A percentile compares a stretch with the other conserved stretches of the same genome.
Evolutionary conservation across 2,888 invertebrate species (phyloP).

Genomic region (Aleiodes alternator): DNA sequence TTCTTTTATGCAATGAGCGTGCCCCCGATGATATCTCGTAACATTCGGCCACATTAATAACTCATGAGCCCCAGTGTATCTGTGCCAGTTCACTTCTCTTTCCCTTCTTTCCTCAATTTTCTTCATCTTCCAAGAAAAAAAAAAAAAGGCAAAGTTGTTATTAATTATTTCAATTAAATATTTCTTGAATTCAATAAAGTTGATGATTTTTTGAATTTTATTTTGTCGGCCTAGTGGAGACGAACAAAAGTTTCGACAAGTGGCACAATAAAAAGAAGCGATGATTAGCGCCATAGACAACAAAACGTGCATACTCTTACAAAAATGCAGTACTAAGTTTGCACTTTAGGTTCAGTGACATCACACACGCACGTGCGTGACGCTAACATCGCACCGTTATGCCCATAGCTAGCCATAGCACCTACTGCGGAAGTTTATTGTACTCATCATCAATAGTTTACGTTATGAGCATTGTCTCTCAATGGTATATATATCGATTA

Average conservation of each 20-base stretch:
- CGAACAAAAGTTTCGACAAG: too few species aligned
- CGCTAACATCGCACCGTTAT: constrained; percentile 73
- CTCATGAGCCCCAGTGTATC: constrained; percentile 52
- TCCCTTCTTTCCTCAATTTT: background rate
- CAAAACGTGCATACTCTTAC: background rate
- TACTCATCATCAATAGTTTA: constrained; percentile 48
- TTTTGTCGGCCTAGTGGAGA: too few species aligned
- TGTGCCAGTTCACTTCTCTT: constrained; percentile 52
- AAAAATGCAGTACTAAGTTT: constrained; percentile 30
- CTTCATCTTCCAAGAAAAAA: constrained; percentile 38
- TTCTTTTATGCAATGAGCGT: constrained; percentile 65
- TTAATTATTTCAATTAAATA: constrained; percentile 49
- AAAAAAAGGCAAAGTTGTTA: constrained; percentile 51
- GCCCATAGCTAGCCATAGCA: constrained; percentile 66
- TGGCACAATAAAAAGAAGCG: background rate
- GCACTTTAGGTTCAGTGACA: constrained; percentile 74
- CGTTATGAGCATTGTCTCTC: background rate
- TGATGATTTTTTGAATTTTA: constrained; percentile 40
- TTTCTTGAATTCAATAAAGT: too few species aligned
- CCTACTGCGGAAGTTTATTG: constrained; percentile 65
- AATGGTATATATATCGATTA: background rate
- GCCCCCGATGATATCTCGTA: constrained; percentile 63
- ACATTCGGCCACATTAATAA: constrained; percentile 54
- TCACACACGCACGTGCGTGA: constrained; percentile 74
- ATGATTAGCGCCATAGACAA: constrained; percentile 28